Conservation (phyloP, 2,888 invertebrate species). For the Microctonus aethiopoides region DNA sequence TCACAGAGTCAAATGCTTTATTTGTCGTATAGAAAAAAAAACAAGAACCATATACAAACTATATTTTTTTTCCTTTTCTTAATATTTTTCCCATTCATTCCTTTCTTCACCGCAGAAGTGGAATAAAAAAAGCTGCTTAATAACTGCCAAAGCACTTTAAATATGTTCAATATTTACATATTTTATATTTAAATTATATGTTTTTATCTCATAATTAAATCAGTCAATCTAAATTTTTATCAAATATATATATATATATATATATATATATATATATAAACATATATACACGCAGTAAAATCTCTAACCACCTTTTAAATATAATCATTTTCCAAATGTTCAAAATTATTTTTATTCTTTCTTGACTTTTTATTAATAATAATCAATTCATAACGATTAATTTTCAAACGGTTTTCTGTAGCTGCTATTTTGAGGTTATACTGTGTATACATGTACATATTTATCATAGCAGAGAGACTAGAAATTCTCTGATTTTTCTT, state of each 20-base stretch:
- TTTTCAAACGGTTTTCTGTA: no score
- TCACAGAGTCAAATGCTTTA: constrained; percentile 53
- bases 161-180: constrained; percentile 14
- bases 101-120: neutral
- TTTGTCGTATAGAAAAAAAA: constrained; percentile 15
- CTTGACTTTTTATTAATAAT: no score
- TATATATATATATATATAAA: neutral
- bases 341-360: no score
- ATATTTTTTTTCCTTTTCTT: neutral
- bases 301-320: no score
- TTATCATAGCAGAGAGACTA: constrained; percentile 12
- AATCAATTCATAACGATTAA: no score
- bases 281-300: no score
- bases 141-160: constrained; percentile 24
- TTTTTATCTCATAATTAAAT: neutral
- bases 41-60: neutral
- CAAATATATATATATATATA: neutral
- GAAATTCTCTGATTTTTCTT: constrained; percentile 5
- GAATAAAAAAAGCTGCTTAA: constrained; percentile 29
- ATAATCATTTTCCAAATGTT: no score
- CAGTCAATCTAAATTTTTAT: constrained; percentile 17
- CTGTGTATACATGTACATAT: no score
- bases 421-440: no score
- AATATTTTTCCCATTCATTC: neutral
- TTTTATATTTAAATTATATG: neutral